Percentiles rank a stretch among this genome's conserved stretches.
These are phyloP conservation scores for Cylindroiulus punctatus DNA, from an alignment of 2,888 invertebrate species.

Conservation along the genomic window DNA sequence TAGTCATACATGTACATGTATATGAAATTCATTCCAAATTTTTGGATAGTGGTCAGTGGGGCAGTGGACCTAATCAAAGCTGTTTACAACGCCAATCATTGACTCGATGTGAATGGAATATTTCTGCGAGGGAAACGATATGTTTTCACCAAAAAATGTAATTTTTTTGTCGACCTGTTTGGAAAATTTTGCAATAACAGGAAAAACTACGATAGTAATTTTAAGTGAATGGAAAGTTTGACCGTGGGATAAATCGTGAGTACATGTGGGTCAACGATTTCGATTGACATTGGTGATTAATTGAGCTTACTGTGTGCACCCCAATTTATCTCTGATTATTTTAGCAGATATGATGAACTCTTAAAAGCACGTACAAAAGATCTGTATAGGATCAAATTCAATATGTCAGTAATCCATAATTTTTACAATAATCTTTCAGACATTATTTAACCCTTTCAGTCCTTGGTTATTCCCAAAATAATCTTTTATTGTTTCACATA, in stretches of 20 bases:
- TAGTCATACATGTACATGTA: too few relatives aligned
- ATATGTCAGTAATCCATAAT: too few relatives aligned
- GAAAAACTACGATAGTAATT: not conserved
- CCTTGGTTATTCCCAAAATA: too few relatives aligned
- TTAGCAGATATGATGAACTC: too few relatives aligned
- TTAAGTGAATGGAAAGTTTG: not conserved
- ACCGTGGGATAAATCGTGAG: not conserved
- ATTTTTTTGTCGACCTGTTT: not conserved
- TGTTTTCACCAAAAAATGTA: not conserved
- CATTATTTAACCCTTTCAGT: too few relatives aligned
- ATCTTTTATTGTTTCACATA: too few relatives aligned
- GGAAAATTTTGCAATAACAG: not conserved
- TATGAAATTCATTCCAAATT: too few relatives aligned
- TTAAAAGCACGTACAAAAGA: too few relatives aligned
- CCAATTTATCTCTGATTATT: too few relatives aligned
- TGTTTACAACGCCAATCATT: not conserved
- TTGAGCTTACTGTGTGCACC: not conserved
- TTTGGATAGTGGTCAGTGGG: too few relatives aligned
- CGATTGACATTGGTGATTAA: not conserved
- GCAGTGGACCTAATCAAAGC: not conserved
- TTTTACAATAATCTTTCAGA: too few relatives aligned
- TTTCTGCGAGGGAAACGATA: not conserved
- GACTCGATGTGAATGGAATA: not conserved
- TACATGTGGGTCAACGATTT: not conserved
- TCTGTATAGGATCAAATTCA: too few relatives aligned